Conservation (phyloP, 2,113 vertebrate genomes). For the Mellivora capensis region DNA sequence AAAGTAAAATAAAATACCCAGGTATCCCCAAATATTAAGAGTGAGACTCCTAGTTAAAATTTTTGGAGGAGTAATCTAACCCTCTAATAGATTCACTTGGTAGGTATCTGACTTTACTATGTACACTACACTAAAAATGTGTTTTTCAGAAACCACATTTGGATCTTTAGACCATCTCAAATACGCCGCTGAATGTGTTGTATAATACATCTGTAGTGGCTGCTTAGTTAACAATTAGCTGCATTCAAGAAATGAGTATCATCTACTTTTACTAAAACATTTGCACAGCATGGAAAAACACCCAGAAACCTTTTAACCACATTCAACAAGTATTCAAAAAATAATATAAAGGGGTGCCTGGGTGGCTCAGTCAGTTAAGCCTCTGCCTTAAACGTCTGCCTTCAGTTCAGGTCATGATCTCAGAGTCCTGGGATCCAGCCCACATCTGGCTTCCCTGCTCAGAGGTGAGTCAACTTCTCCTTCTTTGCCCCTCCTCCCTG, state of each 20-base stretch:
- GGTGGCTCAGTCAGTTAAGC: neutral
- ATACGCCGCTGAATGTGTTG: neutral
- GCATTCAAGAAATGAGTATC: slow-evolving; percentile 17
- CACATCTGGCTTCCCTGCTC: too few relatives aligned
- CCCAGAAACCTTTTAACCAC: neutral
- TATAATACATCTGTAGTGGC: neutral
- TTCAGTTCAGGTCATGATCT: neutral
- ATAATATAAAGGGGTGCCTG: neutral
- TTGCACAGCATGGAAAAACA: neutral
- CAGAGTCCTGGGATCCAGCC: too few relatives aligned
- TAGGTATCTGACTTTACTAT: neutral
- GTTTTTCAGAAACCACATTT: neutral
- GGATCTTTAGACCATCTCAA: slow-evolving; percentile 22
- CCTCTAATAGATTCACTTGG: neutral
- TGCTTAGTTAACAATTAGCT: slow-evolving; percentile 11
- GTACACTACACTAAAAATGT: neutral
- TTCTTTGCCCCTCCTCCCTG: too few relatives aligned
- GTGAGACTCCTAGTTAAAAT: neutral
- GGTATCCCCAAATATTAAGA: neutral
- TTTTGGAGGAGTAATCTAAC: neutral
- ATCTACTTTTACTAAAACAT: neutral
- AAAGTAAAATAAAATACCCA: neutral
- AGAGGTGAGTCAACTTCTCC: too few relatives aligned
- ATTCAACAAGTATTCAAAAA: neutral
- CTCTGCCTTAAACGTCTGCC: neutral